Evolutionary conservation across 1,140 invertebrate genomes (phyloP).

Genomic region (Cydia pomonella): DNA sequence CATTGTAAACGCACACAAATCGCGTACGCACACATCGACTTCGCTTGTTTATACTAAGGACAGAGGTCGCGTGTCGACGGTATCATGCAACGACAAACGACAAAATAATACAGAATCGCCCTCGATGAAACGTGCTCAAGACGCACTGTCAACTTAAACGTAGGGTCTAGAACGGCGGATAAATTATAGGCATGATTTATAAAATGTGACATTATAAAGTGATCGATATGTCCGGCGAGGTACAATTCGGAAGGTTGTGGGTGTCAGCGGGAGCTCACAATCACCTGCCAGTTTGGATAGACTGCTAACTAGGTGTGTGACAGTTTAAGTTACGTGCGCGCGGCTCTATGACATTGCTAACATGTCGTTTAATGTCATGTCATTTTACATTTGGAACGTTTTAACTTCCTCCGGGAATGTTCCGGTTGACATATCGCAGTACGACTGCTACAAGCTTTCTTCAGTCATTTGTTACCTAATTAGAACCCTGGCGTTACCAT

Average conservation of each 20-base stretch:
- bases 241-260: constrained; percentile 3
- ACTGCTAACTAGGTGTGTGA: constrained; percentile 12
- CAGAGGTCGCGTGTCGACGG: constrained; percentile 61
- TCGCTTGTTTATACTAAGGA: constrained; percentile 65
- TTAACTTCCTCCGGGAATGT: background rate
- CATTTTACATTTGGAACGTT: constrained; percentile 11
- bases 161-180: background rate
- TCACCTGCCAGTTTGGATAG: background rate
- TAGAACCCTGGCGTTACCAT: background rate
- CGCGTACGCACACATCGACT: constrained; percentile 49
- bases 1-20: constrained; percentile 59
- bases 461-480: no score
- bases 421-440: background rate
- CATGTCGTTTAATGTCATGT: constrained; percentile 4
- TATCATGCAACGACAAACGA: constrained; percentile 54
- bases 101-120: constrained; percentile 49
- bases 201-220: constrained; percentile 5
- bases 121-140: constrained; percentile 45
- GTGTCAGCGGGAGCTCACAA: constrained; percentile 1
- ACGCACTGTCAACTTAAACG: constrained; percentile 34
- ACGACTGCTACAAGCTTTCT: background rate
- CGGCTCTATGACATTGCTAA: background rate
- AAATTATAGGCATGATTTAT: constrained; percentile 8
- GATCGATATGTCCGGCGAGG: background rate
- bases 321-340: background rate